Evolutionary conservation across 2,113 vertebrate species (phyloP).

Genomic region (Falco punctatus): DNA sequence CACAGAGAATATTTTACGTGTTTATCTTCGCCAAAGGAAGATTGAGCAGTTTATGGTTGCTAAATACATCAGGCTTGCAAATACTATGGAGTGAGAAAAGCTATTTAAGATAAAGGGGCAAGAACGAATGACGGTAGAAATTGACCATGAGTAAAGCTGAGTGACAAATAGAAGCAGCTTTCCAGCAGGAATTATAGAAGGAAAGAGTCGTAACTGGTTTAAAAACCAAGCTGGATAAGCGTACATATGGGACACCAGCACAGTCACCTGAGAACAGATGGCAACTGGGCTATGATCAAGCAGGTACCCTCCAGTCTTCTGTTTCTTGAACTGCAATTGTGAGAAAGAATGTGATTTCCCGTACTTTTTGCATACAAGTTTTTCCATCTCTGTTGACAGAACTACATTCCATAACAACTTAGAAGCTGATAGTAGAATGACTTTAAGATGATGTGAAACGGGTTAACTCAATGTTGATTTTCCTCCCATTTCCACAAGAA

Average conservation of each 20-base stretch:
- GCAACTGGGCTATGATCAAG: neutral
- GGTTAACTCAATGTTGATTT: neutral
- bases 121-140: neutral
- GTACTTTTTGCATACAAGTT: neutral
- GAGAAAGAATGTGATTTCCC: neutral
- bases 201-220: neutral
- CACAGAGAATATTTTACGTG: neutral
- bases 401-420: neutral
- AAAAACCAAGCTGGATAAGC: neutral
- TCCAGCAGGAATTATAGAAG: neutral
- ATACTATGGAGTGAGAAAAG: neutral
- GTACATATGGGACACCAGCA: neutral
- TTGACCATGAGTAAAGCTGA: neutral
- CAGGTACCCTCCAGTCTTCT: neutral
- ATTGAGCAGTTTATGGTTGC: neutral
- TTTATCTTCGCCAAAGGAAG: neutral
- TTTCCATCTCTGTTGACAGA: neutral
- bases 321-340: neutral
- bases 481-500: neutral
- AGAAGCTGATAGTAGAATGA: neutral
- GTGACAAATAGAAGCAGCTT: neutral
- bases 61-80: neutral
- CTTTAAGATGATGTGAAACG: fast-evolving
- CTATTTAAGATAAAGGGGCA: neutral
- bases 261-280: neutral